Percentiles rank a stretch among this genome's conserved stretches.
phyloP scores from a whole-genome alignment of 2,797 vertebrate species.

The Gouania willdenowi region DNA sequence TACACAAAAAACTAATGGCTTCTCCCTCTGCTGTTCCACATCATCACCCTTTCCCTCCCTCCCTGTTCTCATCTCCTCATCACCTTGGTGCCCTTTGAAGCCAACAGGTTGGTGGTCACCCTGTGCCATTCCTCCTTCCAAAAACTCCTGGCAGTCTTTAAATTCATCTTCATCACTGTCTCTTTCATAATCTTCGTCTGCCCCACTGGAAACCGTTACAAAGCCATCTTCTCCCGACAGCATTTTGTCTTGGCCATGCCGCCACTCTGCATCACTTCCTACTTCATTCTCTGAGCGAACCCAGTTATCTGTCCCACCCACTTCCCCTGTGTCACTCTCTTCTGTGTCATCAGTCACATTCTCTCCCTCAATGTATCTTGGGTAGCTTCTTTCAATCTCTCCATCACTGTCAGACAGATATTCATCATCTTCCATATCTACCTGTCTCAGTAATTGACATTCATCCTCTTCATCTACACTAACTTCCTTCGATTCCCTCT shows the following conservation, averaged over 20 bases:
- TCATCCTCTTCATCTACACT: slow-evolving; percentile 45
- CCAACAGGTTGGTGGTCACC: slow-evolving; percentile 11
- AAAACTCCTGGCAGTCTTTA: slow-evolving; percentile 68
- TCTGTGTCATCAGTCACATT: slow-evolving; percentile 35
- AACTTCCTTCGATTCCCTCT: slow-evolving; percentile 19
- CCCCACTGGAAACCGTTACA: slow-evolving; percentile 65
- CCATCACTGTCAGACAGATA: slow-evolving; percentile 29
- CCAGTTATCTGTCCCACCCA: slow-evolving; percentile 22
- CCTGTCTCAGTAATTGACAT: slow-evolving; percentile 20
- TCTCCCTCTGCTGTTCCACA: slow-evolving; percentile 12
- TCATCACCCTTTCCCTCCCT: slow-evolving; percentile 20
- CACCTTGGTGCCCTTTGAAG: slow-evolving; percentile 10
- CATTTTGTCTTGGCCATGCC: slow-evolving; percentile 38
- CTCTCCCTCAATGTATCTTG: slow-evolving; percentile 31
- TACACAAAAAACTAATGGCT: slow-evolving; percentile 60
- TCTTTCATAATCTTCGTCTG: slow-evolving; percentile 57
- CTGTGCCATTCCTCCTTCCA: slow-evolving; percentile 24
- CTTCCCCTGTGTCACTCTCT: slow-evolving; percentile 57
- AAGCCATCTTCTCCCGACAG: slow-evolving; percentile 63
- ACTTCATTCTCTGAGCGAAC: slow-evolving; percentile 34
- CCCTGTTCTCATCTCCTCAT: slow-evolving; percentile 1
- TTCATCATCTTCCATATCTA: slow-evolving; percentile 14
- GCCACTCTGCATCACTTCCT: slow-evolving; percentile 54
- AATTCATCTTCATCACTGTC: slow-evolving; percentile 52
- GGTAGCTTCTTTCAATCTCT: slow-evolving; percentile 14